phyloP scores from a whole-genome alignment of 37 sponge, comb jelly and placozoan species.

The Theonella swinhoei region DNA sequence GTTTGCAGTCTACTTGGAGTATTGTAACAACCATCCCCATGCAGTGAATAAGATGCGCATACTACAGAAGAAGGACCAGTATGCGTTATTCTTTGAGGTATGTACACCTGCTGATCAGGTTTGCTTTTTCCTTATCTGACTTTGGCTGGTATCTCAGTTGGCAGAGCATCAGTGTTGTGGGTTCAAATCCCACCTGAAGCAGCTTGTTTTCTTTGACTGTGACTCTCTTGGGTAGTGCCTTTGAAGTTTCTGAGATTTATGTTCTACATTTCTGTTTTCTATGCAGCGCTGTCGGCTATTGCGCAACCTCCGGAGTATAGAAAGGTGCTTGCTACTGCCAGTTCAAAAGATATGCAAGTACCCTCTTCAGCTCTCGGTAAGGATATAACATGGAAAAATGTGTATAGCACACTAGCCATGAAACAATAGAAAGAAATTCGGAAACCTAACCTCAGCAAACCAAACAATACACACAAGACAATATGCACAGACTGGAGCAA shows the following conservation, averaged over 20 bases:
- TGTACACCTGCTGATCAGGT: too few relatives aligned
- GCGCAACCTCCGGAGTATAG: slow-evolving; percentile 83
- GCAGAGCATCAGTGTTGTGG: not conserved
- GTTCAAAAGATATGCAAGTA: slow-evolving; percentile 99
- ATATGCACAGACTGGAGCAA: too few relatives aligned
- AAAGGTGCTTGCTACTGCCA: slow-evolving; percentile 92
- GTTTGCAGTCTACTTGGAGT: slow-evolving; percentile 79
- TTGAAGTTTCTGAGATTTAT: not conserved
- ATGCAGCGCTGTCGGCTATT: slow-evolving; percentile 84
- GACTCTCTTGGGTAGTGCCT: too few relatives aligned
- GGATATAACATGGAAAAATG: too few relatives aligned
- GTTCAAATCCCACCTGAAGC: too few relatives aligned
- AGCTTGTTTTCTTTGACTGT: not conserved
- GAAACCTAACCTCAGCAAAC: too few relatives aligned
- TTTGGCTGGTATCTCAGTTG: not conserved
- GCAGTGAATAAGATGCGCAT: slow-evolving; percentile 77
- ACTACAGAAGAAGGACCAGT: slow-evolving; percentile 68
- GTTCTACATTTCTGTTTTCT: not conserved
- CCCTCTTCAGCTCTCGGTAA: slow-evolving; percentile 90
- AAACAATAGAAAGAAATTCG: too few relatives aligned
- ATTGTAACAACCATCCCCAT: slow-evolving; percentile 93
- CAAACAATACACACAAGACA: too few relatives aligned
- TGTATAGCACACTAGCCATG: too few relatives aligned
- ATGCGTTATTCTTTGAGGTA: slow-evolving; percentile 89
- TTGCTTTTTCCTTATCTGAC: not conserved